Conservation (phyloP, 2,113 vertebrate genomes). For the Oxyruncus cristatus region DNA sequence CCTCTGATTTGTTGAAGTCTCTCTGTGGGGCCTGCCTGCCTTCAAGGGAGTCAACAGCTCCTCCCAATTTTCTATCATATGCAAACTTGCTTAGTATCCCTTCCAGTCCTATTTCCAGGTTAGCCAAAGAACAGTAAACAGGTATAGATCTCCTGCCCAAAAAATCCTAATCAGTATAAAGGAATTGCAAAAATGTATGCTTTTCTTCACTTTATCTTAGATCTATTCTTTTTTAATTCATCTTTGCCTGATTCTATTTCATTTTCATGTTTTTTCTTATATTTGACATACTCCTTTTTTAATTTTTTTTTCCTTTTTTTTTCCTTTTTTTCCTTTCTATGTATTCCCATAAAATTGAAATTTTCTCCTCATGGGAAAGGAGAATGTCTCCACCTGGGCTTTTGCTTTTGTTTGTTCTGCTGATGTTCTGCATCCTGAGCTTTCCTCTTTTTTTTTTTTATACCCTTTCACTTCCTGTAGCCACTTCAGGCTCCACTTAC, state of each 20-base stretch:
- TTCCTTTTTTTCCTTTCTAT: not conserved
- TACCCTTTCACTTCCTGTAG: not conserved
- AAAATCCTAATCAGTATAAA: not conserved
- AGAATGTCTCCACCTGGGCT: not conserved
- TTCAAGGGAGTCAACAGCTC: not conserved
- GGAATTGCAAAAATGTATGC: not conserved
- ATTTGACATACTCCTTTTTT: not conserved
- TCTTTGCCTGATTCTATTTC: not conserved
- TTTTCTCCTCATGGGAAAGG: not conserved
- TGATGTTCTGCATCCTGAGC: not conserved
- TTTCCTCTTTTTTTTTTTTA: not conserved
- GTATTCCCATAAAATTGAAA: not conserved
- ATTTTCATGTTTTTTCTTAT: not conserved
- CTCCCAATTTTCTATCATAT: not conserved
- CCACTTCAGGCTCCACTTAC: not conserved
- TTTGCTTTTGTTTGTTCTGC: not conserved
- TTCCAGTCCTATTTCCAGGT: not conserved
- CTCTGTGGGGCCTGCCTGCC: not conserved
- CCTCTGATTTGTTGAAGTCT: not conserved
- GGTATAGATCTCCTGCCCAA: not conserved
- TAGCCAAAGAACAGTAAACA: not conserved
- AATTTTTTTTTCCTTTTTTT: not conserved
- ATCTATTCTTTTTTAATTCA: not conserved
- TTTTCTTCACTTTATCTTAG: not conserved
- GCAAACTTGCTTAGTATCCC: not conserved